These are phyloP conservation scores for Steinernema hermaphroditum DNA, from an alignment of 2,888 invertebrate genomes.

Conservation along the genomic window DNA sequence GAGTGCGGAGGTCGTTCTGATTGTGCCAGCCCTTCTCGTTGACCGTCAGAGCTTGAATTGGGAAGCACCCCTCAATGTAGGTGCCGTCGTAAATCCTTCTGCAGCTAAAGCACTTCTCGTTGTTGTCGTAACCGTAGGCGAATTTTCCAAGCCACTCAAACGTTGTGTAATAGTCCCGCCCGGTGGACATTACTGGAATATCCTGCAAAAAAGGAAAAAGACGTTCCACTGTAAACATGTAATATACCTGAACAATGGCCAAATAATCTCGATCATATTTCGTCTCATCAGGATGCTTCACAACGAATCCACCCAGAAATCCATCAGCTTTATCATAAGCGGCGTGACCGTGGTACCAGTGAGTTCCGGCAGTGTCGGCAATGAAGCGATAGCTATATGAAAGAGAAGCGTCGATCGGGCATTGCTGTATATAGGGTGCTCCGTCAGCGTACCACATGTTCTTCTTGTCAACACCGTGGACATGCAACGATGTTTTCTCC, in stretches of 20 bases:
- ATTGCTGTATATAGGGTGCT: slow-evolving; percentile 53
- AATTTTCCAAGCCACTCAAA: neutral
- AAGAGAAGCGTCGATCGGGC: slow-evolving; percentile 42
- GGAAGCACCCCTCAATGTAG: slow-evolving; percentile 42
- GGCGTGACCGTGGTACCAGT: slow-evolving; percentile 55
- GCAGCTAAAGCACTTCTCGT: neutral
- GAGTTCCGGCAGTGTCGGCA: slow-evolving; percentile 51
- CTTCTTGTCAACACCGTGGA: slow-evolving; percentile 9
- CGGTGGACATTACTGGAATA: neutral
- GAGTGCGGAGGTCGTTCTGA: slow-evolving; percentile 44
- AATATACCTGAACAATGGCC: slow-evolving; percentile 52
- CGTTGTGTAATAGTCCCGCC: neutral
- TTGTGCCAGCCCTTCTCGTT: slow-evolving; percentile 61
- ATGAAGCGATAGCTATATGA: slow-evolving; percentile 51
- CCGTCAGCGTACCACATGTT: slow-evolving; percentile 53
- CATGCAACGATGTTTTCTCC: neutral
- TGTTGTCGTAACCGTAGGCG: neutral
- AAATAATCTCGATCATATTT: slow-evolving; percentile 48
- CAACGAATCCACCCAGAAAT: slow-evolving; percentile 45
- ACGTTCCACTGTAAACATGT: too few relatives aligned
- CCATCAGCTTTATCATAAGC: slow-evolving; percentile 53
- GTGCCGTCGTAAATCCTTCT: slow-evolving; percentile 43
- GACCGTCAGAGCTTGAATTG: slow-evolving; percentile 51
- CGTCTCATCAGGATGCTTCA: slow-evolving; percentile 33
- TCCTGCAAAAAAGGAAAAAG: too few relatives aligned